Evolutionary conservation across 2,888 invertebrate species (phyloP), one percentile per base, ranked within the genome.

Genomic region (Apotomis turbidana): DNA sequence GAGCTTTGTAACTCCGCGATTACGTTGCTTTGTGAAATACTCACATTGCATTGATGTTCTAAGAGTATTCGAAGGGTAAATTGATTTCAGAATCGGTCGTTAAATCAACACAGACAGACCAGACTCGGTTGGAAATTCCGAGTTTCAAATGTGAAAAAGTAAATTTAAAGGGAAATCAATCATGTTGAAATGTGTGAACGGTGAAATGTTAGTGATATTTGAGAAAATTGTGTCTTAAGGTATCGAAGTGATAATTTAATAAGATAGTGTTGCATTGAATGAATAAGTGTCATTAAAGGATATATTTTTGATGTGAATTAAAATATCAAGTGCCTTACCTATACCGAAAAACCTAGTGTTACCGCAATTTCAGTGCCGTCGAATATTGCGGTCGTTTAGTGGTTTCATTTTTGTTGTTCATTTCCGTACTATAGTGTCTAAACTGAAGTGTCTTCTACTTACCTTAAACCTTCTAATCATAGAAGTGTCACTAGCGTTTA

Each of bases 401-500:
- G 41, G 41, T 41, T 41, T 6, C 41, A 41, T 5, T n/a, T n/a
- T n/a, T 4, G 41, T 41, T 41, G 41, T 41, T 41, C 3, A 41
- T 5, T 41, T 41, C 41, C 41, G 5, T 58, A 49, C 9, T 4
- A 10, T 10, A 49, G 49, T 49, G 49, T 9, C 10, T 4, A 60
- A 60, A 13, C 41, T n/a, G 5, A 51, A 54, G 59, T 41, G 46
- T 51, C 36, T 59, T 68, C 41, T 54, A n/a, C n/a, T 60, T 27
- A 27, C 27, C 27, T 27, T 27, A 27, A 27, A 27, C 27, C 27
- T 27, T 27, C 44, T 44, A 13, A 49, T 57, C 51, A 10, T 52
- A 51, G 2, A 51, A 3, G 27, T 10, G 38, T 58, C 44, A 58
- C 70, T 73, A 70, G 70, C 73, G 59, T 58, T 15, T 46, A 5